Base-by-base conservation (phyloP, 2,113 vertebrate species). In the Peromyscus californicus region DNA sequence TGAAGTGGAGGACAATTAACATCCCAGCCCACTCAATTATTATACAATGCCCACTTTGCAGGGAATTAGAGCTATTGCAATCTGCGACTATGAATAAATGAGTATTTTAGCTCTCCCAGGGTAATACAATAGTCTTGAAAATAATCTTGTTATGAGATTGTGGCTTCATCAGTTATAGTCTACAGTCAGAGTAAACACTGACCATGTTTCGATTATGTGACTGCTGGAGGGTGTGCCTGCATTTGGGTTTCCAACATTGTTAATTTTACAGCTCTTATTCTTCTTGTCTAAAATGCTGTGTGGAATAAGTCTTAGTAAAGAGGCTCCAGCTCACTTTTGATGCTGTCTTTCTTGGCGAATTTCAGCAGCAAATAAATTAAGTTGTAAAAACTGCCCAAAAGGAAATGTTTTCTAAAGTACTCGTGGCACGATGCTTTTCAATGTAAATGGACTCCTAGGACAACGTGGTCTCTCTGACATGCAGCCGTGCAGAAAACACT, bases 1-100 rank as follows among this genome's bases (percentile, higher is more conserved):
- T 98, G 98, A 99, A 98, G 98, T 98, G 97, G 98, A 98, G 98
- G 98, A 98, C 98, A 98, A 98, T 98, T 98, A 98, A 98, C 87
- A 83, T 97, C 92, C 92, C 89, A 97, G 92, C 89, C 98, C 97
- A 92, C 93, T 98, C 98, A 96, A 98, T 98, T 98, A 98, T 97
- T 97, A 98, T 90, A 98, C 98, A 98, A 97, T 97, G 98, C 97
- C 98, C 97, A 98, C 97, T 98, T 98, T 97, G 98, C 94, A 33
- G 97, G 98, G 98, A 98, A 98, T 98, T 98, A 96, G 82, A 95
- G 93, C 97, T 98, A 97, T 98, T 98, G 98, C 97, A 96, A 97
- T 97, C 96, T 97, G 89, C 91, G 98, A 48, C 88, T 95, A 92
- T 22, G 29, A 98, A 98, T 97, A 98, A 98, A 98, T 97, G 97